A percentile compares a stretch with the other conserved stretches of the same genome.
Conservation (phyloP, 1,140 invertebrate genomes). For the Eupeodes corollae region DNA sequence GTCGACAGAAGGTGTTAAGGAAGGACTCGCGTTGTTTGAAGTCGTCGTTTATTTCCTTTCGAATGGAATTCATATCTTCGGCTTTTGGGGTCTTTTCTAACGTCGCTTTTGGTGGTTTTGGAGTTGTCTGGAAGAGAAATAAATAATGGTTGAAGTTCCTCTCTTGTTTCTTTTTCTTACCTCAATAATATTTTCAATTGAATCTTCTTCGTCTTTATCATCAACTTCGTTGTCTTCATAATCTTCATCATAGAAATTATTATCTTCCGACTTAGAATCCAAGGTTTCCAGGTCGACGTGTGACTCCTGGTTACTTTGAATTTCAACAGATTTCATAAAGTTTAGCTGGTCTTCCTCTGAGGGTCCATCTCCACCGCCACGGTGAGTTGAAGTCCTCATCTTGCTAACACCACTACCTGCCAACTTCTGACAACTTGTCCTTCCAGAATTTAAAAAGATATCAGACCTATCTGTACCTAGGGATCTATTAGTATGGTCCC, state of each 20-base stretch:
- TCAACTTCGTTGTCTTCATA: background rate
- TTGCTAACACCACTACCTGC: background rate
- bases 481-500: slow-evolving; percentile 40
- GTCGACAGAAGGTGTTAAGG: slow-evolving; percentile 29
- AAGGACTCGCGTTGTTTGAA: slow-evolving; percentile 31
- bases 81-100: background rate
- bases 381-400: too few relatives aligned
- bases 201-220: background rate
- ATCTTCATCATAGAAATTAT: background rate
- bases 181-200: background rate
- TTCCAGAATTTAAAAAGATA: slow-evolving; percentile 36
- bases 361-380: too few relatives aligned
- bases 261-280: background rate
- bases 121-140: too few relatives aligned
- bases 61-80: slow-evolving; percentile 11
- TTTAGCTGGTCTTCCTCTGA: too few relatives aligned
- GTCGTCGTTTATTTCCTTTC: slow-evolving; percentile 29
- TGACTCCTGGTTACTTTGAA: too few relatives aligned
- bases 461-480: slow-evolving; percentile 38
- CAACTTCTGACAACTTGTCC: slow-evolving; percentile 34
- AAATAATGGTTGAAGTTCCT: too few relatives aligned
- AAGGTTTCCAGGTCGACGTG: too few relatives aligned
- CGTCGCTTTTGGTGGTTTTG: background rate
- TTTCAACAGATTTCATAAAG: too few relatives aligned
- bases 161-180: background rate